Evolutionary conservation across 2,888 invertebrate genomes (phyloP).

Genomic region (Dryobotodes eremita): DNA sequence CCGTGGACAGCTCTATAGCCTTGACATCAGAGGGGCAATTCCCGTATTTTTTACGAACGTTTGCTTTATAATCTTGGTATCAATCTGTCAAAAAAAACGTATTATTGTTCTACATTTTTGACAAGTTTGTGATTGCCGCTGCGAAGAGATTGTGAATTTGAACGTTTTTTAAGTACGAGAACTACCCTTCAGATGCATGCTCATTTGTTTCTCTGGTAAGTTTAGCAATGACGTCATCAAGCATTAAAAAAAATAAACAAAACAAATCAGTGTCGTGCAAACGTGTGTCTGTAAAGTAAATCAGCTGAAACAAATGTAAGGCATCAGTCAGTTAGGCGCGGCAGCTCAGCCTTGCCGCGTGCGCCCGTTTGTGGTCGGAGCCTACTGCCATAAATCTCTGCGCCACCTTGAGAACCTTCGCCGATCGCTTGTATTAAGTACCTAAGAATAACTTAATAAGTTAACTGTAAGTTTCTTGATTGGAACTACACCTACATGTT

Average conservation of each 20-base stretch:
- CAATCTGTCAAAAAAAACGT: neutral
- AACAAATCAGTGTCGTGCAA: conserved; percentile 77
- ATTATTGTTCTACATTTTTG: neutral
- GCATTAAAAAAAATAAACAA: conserved; percentile 68
- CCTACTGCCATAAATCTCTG: conserved; percentile 86
- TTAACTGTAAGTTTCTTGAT: conserved; percentile 49
- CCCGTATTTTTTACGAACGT: neutral
- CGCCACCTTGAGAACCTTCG: conserved; percentile 85
- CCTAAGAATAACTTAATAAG: conserved; percentile 44
- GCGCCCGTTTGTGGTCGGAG: conserved; percentile 86
- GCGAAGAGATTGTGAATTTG: neutral
- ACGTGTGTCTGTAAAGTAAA: conserved; percentile 86
- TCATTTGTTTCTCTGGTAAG: neutral
- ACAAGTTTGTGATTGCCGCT: neutral
- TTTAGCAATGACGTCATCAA: neutral
- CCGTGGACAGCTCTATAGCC: neutral
- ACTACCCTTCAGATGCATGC: too few species aligned
- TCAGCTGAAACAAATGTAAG: conserved; percentile 89
- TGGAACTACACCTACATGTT: conserved; percentile 25
- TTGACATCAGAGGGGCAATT: neutral
- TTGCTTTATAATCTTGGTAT: neutral
- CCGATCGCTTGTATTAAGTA: conserved; percentile 70
- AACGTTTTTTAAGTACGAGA: neutral
- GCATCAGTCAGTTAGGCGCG: conserved; percentile 85
- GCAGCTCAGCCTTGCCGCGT: conserved; percentile 63